Evolutionary conservation across 1,140 invertebrate genomes (phyloP).

Genomic region (Drosophila truncata): DNA sequence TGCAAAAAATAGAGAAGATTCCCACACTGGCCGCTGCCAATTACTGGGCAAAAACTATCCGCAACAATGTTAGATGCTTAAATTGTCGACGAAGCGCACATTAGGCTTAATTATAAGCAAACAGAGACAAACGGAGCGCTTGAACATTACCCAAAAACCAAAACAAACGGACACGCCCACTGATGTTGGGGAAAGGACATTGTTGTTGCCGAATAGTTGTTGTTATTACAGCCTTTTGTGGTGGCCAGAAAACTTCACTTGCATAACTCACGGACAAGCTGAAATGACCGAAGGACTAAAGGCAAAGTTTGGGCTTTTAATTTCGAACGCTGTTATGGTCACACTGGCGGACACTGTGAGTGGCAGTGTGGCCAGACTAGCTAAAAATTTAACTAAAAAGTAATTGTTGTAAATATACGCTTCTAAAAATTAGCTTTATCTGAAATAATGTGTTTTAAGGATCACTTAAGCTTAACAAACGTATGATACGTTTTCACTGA

Average conservation of each 20-base stretch:
- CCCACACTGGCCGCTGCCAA: slow-evolving; percentile 22
- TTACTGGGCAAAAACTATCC: slow-evolving; percentile 58
- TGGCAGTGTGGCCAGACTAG: slow-evolving; percentile 5
- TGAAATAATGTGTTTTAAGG: background rate
- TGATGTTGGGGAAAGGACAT: slow-evolving; percentile 20
- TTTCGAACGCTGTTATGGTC: slow-evolving; percentile 33
- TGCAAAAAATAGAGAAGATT: slow-evolving; percentile 18
- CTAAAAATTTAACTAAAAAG: background rate
- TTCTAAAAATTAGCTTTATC: background rate
- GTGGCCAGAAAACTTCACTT: slow-evolving; percentile 55
- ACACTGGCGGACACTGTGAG: slow-evolving; percentile 22
- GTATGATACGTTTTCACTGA: background rate
- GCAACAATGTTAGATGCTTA: slow-evolving; percentile 53
- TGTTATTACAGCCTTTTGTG: slow-evolving; percentile 38
- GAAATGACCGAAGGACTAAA: slow-evolving; percentile 31
- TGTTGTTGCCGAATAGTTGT: slow-evolving; percentile 31
- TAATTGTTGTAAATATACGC: background rate
- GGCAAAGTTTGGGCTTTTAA: slow-evolving; percentile 56
- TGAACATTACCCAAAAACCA: slow-evolving; percentile 32
- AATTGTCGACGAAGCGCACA: slow-evolving; percentile 51
- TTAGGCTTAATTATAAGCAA: slow-evolving; percentile 66
- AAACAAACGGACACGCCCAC: slow-evolving; percentile 31
- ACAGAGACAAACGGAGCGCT: slow-evolving; percentile 45
- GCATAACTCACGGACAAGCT: slow-evolving; percentile 48
- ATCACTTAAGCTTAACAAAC: background rate